Conservation (phyloP, 2,888 invertebrate species). For the Sipha maydis region DNA sequence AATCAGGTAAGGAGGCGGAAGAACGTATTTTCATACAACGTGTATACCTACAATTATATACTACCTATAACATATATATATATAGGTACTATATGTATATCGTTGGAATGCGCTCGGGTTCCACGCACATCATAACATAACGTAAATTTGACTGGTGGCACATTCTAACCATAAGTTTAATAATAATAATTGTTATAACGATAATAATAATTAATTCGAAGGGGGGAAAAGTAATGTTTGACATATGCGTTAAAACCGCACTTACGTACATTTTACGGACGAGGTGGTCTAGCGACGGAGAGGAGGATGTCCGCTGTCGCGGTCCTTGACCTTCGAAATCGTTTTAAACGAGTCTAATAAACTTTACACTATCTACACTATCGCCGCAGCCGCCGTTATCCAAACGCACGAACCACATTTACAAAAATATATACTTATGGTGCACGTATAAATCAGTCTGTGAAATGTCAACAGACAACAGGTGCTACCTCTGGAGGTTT, state of each 20-base stretch:
- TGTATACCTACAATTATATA: neutral
- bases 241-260: conserved; percentile 24
- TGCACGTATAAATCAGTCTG: conserved; percentile 4
- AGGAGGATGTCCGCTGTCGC: conserved; percentile 45
- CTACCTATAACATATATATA: too few species aligned
- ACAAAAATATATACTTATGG: conserved; percentile 9
- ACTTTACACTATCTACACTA: conserved; percentile 29
- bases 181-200: neutral
- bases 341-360: conserved; percentile 53
- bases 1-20: neutral
- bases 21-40: too few species aligned
- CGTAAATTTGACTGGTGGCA: conserved; percentile 13
- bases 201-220: conserved; percentile 4
- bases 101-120: neutral
- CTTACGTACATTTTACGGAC: conserved; percentile 17
- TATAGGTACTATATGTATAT: too few species aligned
- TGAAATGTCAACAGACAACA: conserved; percentile 54
- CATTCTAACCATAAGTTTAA: conserved; percentile 29
- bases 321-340: conserved; percentile 60
- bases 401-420: neutral
- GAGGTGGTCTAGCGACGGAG: neutral
- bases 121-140: neutral
- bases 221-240: conserved; percentile 34
- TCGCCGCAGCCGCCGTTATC: neutral
- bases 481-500: neutral